phyloP scores from a whole-genome alignment of 2,797 vertebrate genomes.

The Semaprochilodus insignis region DNA sequence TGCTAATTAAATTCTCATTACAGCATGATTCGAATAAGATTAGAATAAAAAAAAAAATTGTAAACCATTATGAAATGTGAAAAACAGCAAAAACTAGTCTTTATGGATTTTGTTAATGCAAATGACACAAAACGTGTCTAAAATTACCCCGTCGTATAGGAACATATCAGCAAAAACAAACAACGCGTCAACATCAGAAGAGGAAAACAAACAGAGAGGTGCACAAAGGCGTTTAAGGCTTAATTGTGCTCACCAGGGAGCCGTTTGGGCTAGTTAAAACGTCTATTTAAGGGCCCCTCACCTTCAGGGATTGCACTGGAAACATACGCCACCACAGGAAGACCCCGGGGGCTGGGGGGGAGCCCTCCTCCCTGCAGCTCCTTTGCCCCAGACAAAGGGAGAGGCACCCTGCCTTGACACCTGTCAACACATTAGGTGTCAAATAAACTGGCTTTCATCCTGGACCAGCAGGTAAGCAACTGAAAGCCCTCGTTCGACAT shows the following conservation, averaged over 20 bases:
- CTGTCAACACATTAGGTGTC: conserved; percentile 75
- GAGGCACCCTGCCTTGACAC: conserved; percentile 66
- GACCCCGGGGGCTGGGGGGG: conserved; percentile 72
- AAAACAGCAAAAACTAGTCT: background rate
- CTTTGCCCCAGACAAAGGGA: conserved; percentile 59
- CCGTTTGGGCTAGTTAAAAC: conserved; percentile 69
- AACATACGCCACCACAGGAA: conserved; percentile 78
- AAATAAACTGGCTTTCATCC: conserved; percentile 72
- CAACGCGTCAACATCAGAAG: conserved; percentile 49
- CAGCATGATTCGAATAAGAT: background rate
- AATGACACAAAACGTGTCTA: background rate
- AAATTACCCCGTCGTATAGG: conserved; percentile 23
- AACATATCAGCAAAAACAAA: conserved; percentile 66
- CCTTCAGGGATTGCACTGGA: conserved; percentile 69
- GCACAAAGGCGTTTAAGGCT: conserved; percentile 73
- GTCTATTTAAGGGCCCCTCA: conserved; percentile 70
- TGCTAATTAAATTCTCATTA: conserved; percentile 35
- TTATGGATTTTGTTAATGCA: conserved; percentile 6
- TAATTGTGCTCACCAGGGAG: conserved; percentile 80
- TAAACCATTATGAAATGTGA: background rate
- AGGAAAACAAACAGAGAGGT: conserved; percentile 72
- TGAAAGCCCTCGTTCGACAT: conserved; percentile 57
- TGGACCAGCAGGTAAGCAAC: conserved; percentile 66
- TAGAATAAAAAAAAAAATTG: background rate
- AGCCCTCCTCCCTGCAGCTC: conserved; percentile 49